Base-by-base conservation (phyloP, 2,113 vertebrate species). In the human (Homo sapiens) region DNA sequence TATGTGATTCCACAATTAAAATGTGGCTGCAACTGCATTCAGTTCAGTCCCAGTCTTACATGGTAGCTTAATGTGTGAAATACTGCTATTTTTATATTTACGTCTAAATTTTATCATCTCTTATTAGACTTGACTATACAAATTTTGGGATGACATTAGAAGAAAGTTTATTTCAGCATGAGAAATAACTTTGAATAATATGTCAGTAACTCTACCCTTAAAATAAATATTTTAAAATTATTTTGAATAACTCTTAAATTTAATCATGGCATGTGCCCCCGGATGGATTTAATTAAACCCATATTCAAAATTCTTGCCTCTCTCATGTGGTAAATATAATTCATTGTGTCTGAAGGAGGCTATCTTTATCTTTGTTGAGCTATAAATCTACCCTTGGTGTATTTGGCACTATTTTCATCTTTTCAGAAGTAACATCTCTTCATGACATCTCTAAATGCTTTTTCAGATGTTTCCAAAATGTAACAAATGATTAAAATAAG, bases 361-460 rank as follows among this genome's bases (percentile, higher is more conserved):
- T 6, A 9, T 27, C 1, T 82, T 70, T 57, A 50, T 72, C 17
- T 66, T 90, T 75, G 80, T 73, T 22, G 23, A 89, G 45, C 30
- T 73, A 16, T 72, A 64, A 91, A 66, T 70, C 23, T 89, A 82
- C 25, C 6, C 10, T 76, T 55, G 14, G 27, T 80, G 12, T 64
- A 75, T 59, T 83, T 83, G 66, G n/a, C 18, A 79, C 45, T 35
- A 93, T 87, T 94, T 95, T 93, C 38, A 38, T 80, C 40, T 89
- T 92, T 96, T 93, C 48, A 96, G 93, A 93, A 94, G 68, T 93
- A 76, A 87, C 10, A 72, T 55, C 68, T 92, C 55, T 75, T 90
- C 18, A 25, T 87, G 68, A 87, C 30, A 68, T 83, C 22, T 52
- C 72, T 81, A 96, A 96, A 84, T 88, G 35, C 20, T 90, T 79